Base-by-base conservation (phyloP, 2,797 vertebrate genomes). In the Prunella strophiata region DNA sequence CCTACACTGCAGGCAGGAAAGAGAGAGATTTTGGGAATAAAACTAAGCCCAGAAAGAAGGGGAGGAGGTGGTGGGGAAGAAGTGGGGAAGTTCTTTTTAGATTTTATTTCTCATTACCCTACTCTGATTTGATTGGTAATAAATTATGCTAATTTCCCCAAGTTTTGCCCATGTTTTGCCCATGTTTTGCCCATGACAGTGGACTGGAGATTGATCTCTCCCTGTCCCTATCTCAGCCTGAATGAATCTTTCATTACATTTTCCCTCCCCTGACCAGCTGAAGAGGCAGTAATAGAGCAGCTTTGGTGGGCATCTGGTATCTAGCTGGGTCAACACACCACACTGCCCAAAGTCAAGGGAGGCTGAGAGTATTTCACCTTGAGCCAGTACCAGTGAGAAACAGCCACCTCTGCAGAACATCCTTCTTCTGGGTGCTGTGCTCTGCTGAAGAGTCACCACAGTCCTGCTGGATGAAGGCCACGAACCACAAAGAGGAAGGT, bases 21-120 rank as follows among this genome's bases (percentile, higher is more conserved):
- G 20, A 67, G 6, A 26, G 20, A 61, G 36, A 16, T 55, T 55
- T 55, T 7, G 20, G 42, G 14, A 40, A 38, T 43, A n/a, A 38
- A 48, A 48, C 13, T 48, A 42, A 62, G 29, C 11, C 14, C 5
- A 43, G 29, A 38, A 45, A 62, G 23, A 43, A 54, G 7, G 8
- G 6, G 15, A 1, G 6, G 29, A n/a, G 12, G 11, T 26, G 3
- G 4, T 14, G 9, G 17, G 3, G 7, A 27, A 8, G 6, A 26
- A 30, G 3, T 21, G 22, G 12, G 23, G 5, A 50, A 61, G 12
- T 5, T 43, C 3, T 9, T 55, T 50, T 61, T 38, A n/a, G 32
- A 34, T 75, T 81, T 55, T 62, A 32, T 62, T 89, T 63, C 50
- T 71, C 29, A 45, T 45, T 45, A 30, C 14, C 9, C 20, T 70